phyloP scores from a whole-genome alignment of 2,797 vertebrate species.

The Sparus aurata region DNA sequence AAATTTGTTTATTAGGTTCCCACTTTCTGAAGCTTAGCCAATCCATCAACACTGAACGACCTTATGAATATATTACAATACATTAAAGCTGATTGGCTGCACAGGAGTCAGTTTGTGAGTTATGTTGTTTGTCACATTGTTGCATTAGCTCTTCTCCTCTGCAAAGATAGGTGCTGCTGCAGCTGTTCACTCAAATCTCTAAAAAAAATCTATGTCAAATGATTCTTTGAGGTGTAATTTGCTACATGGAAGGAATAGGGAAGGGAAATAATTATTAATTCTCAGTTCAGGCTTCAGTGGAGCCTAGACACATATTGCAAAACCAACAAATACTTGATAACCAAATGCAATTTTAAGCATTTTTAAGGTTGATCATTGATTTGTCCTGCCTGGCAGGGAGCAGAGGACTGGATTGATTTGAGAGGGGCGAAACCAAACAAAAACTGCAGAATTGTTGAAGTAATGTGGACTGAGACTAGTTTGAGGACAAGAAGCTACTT shows the following conservation, averaged over 20 bases:
- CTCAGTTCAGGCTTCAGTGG: constrained; percentile 27
- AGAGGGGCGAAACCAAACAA: neutral
- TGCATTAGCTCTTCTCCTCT: constrained; percentile 64
- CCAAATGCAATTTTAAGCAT: constrained; percentile 19
- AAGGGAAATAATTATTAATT: constrained; percentile 25
- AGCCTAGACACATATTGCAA: constrained; percentile 9
- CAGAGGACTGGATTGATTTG: constrained; percentile 15
- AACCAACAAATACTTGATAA: constrained; percentile 35
- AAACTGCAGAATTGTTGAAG: neutral
- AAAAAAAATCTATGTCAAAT: constrained; percentile 30
- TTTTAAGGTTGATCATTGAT: constrained; percentile 29
- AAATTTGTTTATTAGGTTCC: constrained; percentile 74
- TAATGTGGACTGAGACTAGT: neutral
- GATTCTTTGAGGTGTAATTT: constrained; percentile 33
- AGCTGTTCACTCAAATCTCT: constrained; percentile 12
- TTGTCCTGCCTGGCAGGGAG: constrained; percentile 16
- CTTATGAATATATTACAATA: constrained; percentile 87
- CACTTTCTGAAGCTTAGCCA: constrained; percentile 75
- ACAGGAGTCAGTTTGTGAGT: constrained; percentile 72
- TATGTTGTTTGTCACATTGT: constrained; percentile 73
- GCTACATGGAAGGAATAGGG: constrained; percentile 21
- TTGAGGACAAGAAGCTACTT: neutral
- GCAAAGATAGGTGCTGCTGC: constrained; percentile 31
- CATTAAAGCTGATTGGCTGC: constrained; percentile 84
- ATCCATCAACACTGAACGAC: constrained; percentile 85